Conservation (phyloP, 2,113 vertebrate genomes). For the Crotalus helleri region DNA sequence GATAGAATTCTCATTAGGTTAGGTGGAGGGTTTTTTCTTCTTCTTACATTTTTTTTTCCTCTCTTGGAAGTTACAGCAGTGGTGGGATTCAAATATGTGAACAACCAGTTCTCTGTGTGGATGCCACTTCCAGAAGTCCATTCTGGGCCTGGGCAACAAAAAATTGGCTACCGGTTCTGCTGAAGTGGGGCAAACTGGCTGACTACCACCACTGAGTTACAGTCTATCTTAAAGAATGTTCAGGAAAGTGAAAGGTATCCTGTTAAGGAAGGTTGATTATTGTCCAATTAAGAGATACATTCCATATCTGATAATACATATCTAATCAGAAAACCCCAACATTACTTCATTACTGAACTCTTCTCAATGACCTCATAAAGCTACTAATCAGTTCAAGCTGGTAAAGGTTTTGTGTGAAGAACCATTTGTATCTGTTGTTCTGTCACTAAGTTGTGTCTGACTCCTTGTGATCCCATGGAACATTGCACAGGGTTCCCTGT, state of each 20-base stretch:
- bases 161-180: too few species aligned
- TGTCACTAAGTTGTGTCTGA: not conserved
- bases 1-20: not conserved
- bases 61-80: not conserved
- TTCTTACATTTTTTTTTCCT: not conserved
- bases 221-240: not conserved
- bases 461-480: not conserved
- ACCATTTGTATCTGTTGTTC: not conserved
- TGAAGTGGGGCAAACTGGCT: too few species aligned
- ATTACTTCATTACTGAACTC: not conserved
- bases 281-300: not conserved
- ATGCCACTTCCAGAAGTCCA: too few species aligned
- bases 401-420: not conserved
- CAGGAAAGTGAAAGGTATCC: not conserved
- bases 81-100: too few species aligned
- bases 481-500: not conserved
- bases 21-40: not conserved
- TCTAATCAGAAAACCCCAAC: not conserved
- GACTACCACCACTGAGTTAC: not conserved
- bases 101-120: too few species aligned
- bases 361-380: not conserved
- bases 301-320: not conserved
- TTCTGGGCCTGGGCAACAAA: too few species aligned
- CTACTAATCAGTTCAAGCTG: not conserved
- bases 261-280: not conserved